Conservation (phyloP, 1,140 invertebrate species). For the Zaprionus kolodkinae region DNA sequence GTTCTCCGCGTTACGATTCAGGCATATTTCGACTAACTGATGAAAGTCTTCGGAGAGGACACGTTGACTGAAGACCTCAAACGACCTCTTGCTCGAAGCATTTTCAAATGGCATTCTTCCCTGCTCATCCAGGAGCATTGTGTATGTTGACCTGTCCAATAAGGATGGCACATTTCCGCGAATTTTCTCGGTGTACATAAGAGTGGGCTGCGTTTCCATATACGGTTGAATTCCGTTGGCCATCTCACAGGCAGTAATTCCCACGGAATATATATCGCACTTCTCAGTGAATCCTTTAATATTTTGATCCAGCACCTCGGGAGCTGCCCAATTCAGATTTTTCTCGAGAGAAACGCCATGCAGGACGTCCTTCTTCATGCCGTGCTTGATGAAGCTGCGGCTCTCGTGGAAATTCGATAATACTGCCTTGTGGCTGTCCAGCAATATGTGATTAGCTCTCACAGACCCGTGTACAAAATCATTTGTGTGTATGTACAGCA, state of each 20-base stretch:
- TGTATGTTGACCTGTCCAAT: slow-evolving; percentile 91
- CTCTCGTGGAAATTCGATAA: slow-evolving; percentile 92
- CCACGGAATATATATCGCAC: slow-evolving; percentile 95
- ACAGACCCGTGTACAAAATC: slow-evolving; percentile 95
- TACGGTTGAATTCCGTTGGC: slow-evolving; percentile 95
- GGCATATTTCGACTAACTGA: slow-evolving; percentile 89
- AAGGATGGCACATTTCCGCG: slow-evolving; percentile 91
- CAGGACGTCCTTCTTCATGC: slow-evolving; percentile 88
- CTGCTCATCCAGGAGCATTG: slow-evolving; percentile 60
- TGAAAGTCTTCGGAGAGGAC: slow-evolving; percentile 91
- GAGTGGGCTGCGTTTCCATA: slow-evolving; percentile 91
- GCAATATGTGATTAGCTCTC: slow-evolving; percentile 92
- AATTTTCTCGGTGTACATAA: slow-evolving; percentile 96
- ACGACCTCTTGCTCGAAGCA: slow-evolving; percentile 46
- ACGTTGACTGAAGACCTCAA: slow-evolving; percentile 85
- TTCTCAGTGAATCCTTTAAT: slow-evolving; percentile 94
- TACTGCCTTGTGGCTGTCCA: slow-evolving; percentile 75
- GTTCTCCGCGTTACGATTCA: slow-evolving; percentile 86
- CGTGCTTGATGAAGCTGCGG: slow-evolving; percentile 89
- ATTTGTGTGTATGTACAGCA: slow-evolving; percentile 93
- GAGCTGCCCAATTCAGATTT: slow-evolving; percentile 94
- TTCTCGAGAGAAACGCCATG: slow-evolving; percentile 90
- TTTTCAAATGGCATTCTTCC: slow-evolving; percentile 54
- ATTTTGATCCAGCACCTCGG: slow-evolving; percentile 96
- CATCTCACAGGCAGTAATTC: slow-evolving; percentile 94